Percentiles rank a stretch among this genome's conserved stretches.
These are phyloP conservation scores for Ctenoplectra terminalis DNA, from an alignment of 1,140 invertebrate genomes.

Conservation along the genomic window DNA sequence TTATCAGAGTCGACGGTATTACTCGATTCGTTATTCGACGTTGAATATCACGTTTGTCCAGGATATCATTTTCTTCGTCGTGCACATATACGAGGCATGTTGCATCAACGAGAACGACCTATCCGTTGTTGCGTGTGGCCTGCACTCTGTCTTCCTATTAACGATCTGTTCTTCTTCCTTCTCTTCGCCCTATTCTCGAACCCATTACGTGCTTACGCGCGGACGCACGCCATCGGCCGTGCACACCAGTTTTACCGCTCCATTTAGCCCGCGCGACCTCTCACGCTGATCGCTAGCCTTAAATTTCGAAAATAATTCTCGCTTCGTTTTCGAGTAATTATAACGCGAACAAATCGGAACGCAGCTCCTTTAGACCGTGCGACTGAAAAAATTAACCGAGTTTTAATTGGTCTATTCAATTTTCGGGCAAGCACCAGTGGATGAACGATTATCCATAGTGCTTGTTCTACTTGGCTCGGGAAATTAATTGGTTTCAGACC, in stretches of 20 bases:
- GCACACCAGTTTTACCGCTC: constrained; percentile 24
- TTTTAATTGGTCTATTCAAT: background rate
- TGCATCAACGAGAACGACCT: background rate
- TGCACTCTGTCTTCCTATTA: constrained; percentile 28
- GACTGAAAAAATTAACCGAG: background rate
- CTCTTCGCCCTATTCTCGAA: background rate
- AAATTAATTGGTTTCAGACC: background rate
- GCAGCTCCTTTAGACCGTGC: background rate
- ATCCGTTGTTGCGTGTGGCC: background rate
- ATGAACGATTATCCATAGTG: background rate
- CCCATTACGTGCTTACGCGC: constrained; percentile 23
- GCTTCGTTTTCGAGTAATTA: background rate
- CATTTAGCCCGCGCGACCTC: constrained; percentile 7
- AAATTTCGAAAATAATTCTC: constrained; percentile 4
- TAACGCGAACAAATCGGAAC: background rate
- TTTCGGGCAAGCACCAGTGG: background rate
- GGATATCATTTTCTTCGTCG: background rate
- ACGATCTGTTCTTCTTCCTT: background rate
- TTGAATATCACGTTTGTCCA: background rate
- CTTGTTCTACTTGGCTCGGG: background rate
- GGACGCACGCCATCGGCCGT: constrained; percentile 3
- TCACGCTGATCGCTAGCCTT: background rate
- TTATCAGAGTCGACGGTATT: background rate
- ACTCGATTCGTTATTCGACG: constrained; percentile 25
- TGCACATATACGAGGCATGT: too few relatives aligned